Base-by-base conservation (phyloP, 2,113 vertebrate species). In the Coracopsis vasa region DNA sequence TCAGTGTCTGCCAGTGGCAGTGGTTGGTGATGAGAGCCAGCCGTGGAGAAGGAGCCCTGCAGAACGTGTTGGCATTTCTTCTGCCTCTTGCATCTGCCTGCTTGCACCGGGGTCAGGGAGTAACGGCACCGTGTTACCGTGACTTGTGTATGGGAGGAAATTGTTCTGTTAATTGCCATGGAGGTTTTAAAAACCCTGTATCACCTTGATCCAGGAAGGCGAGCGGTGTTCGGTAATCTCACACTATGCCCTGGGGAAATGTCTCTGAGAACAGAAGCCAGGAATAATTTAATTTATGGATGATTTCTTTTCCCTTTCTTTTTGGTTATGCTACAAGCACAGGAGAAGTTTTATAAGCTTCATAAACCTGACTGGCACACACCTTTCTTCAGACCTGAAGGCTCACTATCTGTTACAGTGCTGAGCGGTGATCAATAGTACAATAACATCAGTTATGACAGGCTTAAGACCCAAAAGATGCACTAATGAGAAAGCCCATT, bases 271-370 rank as follows among this genome's bases (percentile, higher is more conserved):
- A 78, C 56, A 94, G 87, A 93, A 94, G 77, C 90, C 90, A 96
- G 84, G 50, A 95, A 94, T 92, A 96, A 97, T 97, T 97, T 89
- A 70, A 96, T 94, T 96, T 96, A 92, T 77, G 29, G 77, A 83
- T 92, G 70, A 33, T 51, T 71, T 62, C 78, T 83, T 78, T 44
- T 11, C 61, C 18, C 37, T 82, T 95, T 82, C 45, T 92, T 96
- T 86, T 93, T 91, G 73, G 86, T 96, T 95, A 84, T 91, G 77
- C 83, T 94, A 70, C 83, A 91, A 92, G 80, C 47, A 80, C 86
- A 67, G 45, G 96, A 64, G 86, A 96, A 88, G 75, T 93, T 95
- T 96, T 86, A 96, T 74, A 56, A 75, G 47, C 80, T 91, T 96
- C 90, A 83, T 97, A 91, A 96, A 96, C 86, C 74, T 77, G 84